Evolutionary conservation across 2,888 invertebrate genomes (phyloP).

Genomic region (Morpho achilles): DNA sequence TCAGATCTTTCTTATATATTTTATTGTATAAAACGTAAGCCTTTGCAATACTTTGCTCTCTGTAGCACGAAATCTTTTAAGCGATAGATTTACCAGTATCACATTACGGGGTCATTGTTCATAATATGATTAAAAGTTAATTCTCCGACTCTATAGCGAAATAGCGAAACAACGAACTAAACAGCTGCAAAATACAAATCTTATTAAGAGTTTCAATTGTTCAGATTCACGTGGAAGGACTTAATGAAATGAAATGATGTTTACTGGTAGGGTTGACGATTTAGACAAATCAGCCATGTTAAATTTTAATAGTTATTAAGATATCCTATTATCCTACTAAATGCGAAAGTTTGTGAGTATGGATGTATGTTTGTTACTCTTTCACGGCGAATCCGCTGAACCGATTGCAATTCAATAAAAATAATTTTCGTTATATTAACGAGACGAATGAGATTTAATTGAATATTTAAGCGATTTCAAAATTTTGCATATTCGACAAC

Average conservation of each 20-base stretch:
- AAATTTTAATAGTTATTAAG: neutral
- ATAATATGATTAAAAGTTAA: conserved; percentile 64
- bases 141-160: conserved; percentile 42
- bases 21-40: neutral
- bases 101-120: conserved; percentile 30
- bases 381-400: too few species aligned
- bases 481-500: too few species aligned
- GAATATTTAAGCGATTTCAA: too few species aligned
- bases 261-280: conserved; percentile 12
- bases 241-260: conserved; percentile 29
- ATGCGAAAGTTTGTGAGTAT: too few species aligned
- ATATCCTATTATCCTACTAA: neutral
- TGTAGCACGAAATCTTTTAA: conserved; percentile 7
- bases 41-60: neutral
- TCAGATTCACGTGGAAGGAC: conserved; percentile 25
- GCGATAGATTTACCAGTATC: conserved; percentile 10
- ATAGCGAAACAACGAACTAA: conserved; percentile 34
- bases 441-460: too few species aligned
- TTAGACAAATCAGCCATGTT: neutral
- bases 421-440: too few species aligned
- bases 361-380: too few species aligned
- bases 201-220: conserved; percentile 34
- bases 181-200: conserved; percentile 52
- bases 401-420: too few species aligned
- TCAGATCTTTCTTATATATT: neutral